Conservation (phyloP, 2,888 invertebrate species). For the Dyspetes luteomarginatus region DNA sequence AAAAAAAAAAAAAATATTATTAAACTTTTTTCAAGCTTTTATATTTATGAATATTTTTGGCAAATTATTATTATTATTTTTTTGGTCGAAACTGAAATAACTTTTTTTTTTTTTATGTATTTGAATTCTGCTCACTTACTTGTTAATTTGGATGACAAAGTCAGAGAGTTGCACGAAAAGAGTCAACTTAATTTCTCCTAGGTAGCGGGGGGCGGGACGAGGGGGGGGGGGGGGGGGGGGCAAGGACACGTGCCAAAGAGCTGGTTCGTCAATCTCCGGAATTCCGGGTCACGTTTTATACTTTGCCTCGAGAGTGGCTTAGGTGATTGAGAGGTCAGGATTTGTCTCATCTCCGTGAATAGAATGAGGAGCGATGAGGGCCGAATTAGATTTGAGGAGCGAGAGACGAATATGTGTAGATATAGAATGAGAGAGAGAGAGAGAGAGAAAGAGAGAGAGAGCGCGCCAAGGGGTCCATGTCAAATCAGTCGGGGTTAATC, state of each 20-base stretch:
- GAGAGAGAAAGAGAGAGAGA: constrained; percentile 7
- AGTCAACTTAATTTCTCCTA: no score
- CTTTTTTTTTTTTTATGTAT: neutral
- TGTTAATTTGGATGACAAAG: no score
- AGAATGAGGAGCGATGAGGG: constrained; percentile 25
- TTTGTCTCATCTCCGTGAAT: constrained; percentile 40
- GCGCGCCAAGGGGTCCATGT: constrained; percentile 28
- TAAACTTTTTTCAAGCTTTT: no score
- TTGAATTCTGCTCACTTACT: neutral
- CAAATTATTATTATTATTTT: no score
- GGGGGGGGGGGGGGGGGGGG: no score
- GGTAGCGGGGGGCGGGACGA: no score
- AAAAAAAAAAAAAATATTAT: no score
- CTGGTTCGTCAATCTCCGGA: constrained; percentile 35
- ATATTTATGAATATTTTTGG: no score
- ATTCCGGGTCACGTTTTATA: constrained; percentile 59
- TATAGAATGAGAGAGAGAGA: neutral
- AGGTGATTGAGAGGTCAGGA: constrained; percentile 38
- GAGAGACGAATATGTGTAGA: constrained; percentile 14
- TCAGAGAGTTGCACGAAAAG: no score
- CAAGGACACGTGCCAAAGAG: no score
- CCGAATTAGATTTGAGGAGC: constrained; percentile 46
- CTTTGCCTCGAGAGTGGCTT: neutral
- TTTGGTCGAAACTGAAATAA: no score
- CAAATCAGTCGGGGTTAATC: constrained; percentile 63